These are phyloP conservation scores for Rhinopomastus cyanomelas DNA, from an alignment of 2,113 vertebrate genomes.

Conservation along the genomic window DNA sequence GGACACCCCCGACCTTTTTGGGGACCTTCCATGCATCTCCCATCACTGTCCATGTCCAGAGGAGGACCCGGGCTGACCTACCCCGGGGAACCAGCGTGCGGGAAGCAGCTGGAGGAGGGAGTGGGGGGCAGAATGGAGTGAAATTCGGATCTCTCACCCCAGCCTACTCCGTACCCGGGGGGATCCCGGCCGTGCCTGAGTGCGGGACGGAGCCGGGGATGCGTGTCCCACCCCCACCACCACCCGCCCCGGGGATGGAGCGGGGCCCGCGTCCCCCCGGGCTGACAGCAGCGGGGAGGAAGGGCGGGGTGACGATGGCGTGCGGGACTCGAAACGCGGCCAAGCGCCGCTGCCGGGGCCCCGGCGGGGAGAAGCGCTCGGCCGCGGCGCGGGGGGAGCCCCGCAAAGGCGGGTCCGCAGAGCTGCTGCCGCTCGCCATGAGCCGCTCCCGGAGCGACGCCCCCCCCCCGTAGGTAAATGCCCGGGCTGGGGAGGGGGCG, in stretches of 20 bases:
- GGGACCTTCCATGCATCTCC: background rate
- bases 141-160: background rate
- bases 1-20: rapidly evolving
- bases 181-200: background rate
- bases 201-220: background rate
- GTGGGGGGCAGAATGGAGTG: background rate
- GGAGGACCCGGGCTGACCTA: background rate
- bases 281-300: background rate
- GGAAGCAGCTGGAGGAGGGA: background rate
- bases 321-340: background rate
- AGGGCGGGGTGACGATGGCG: background rate
- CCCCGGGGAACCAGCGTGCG: background rate
- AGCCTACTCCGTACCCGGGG: background rate
- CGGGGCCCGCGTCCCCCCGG: background rate
- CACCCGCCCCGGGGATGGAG: too few relatives aligned
- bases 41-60: background rate
- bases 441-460: conserved; percentile 29
- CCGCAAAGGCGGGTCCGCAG: conserved; percentile 30
- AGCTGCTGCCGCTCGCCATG: background rate
- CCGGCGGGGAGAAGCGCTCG: background rate
- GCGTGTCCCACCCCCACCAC: too few relatives aligned
- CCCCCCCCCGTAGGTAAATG: conserved; percentile 52
- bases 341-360: conserved; percentile 3
- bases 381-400: background rate
- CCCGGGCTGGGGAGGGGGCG: conserved; percentile 1